A percentile compares a stretch with the other conserved stretches of the same genome.
Conservation (phyloP, 2,797 vertebrate genomes). For the Tangara arthus region DNA sequence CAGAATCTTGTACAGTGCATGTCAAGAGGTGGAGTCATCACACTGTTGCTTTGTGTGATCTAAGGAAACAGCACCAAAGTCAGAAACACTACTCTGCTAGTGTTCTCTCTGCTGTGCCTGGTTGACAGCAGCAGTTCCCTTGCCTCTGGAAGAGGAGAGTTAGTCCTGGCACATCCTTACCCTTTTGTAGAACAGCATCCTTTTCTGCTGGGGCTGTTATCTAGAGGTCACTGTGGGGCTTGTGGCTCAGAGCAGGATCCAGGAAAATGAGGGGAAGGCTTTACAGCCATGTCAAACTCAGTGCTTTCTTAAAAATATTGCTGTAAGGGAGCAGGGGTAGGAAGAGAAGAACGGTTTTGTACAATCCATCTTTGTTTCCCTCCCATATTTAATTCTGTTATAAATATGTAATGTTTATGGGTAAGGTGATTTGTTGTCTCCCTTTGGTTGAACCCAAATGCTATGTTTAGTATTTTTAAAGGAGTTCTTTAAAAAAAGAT, state of each 20-base stretch:
- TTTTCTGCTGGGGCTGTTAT: background rate
- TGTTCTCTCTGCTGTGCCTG: background rate
- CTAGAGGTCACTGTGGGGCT: background rate
- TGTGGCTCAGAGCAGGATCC: background rate
- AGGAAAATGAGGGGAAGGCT: background rate
- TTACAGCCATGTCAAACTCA: background rate
- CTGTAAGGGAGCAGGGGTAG: background rate
- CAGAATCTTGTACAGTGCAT: background rate
- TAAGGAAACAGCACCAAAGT: background rate
- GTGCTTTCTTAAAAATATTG: background rate
- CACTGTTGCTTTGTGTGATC: background rate
- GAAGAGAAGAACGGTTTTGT: background rate
- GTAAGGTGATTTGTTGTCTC: background rate
- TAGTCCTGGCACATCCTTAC: background rate
- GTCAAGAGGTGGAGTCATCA: background rate
- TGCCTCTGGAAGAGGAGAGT: background rate
- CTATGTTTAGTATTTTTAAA: conserved; percentile 15
- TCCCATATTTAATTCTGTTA: background rate
- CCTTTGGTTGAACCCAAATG: background rate
- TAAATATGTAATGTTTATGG: background rate
- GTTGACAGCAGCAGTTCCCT: background rate
- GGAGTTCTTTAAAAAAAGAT: background rate
- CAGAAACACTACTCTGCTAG: background rate
- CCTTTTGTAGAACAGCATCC: background rate
- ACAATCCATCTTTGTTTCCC: background rate